These are phyloP conservation scores for Cremastobaeus sp. DNA, from an alignment of 2,888 invertebrate species.

Conservation along the genomic window DNA sequence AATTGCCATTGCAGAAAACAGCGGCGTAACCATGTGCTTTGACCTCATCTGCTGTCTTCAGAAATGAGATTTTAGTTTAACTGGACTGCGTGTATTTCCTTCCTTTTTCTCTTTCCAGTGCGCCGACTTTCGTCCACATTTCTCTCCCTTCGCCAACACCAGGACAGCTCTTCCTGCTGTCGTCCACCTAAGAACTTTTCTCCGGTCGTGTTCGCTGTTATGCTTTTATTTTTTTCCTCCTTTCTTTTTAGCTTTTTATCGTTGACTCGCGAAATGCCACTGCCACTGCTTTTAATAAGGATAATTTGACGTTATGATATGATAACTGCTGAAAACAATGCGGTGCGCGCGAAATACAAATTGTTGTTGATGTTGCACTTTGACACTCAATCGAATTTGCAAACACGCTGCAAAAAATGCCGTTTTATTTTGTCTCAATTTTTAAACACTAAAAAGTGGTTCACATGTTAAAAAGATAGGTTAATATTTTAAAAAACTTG, in stretches of 20 bases:
- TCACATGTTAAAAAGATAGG: too few relatives aligned
- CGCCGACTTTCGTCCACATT: neutral
- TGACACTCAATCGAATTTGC: too few relatives aligned
- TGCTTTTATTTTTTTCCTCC: too few relatives aligned
- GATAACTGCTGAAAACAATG: conserved; percentile 12
- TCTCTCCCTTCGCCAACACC: conserved; percentile 1
- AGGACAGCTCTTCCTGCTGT: neutral
- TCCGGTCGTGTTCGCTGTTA: too few relatives aligned
- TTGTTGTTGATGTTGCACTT: too few relatives aligned
- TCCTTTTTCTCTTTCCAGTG: neutral
- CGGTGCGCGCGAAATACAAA: conserved; percentile 6
- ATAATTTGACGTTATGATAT: conserved; percentile 29
- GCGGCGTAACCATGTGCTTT: conserved; percentile 29
- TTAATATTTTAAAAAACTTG: too few relatives aligned
- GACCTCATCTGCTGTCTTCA: conserved; percentile 39
- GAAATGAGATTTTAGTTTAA: conserved; percentile 37
- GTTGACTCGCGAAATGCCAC: neutral
- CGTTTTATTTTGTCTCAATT: too few relatives aligned
- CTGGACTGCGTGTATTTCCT: conserved; percentile 4
- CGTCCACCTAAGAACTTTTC: too few relatives aligned
- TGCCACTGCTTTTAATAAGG: conserved; percentile 30
- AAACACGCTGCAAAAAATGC: too few relatives aligned
- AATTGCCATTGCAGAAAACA: conserved; percentile 46
- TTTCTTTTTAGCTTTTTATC: conserved; percentile 9
- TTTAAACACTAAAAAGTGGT: too few relatives aligned